These are phyloP conservation scores for Atta cephalotes DNA, from an alignment of 1,140 invertebrate genomes.

Conservation along the genomic window DNA sequence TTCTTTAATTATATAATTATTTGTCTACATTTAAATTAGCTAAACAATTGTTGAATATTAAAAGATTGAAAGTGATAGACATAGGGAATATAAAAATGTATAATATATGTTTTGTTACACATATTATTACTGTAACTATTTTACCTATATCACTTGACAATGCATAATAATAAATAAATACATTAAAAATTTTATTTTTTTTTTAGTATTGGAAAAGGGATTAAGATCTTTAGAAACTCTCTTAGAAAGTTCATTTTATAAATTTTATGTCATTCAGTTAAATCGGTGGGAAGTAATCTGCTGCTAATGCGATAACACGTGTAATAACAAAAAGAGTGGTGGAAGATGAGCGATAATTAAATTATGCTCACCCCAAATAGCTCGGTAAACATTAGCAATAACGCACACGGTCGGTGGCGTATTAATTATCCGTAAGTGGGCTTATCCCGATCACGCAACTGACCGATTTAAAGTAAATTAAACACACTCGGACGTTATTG, in stretches of 20 bases:
- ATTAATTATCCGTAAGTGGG: slow-evolving; percentile 44
- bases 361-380: slow-evolving; percentile 41
- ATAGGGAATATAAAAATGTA: not conserved
- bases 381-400: slow-evolving; percentile 49
- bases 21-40: too few species aligned
- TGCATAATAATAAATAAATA: not conserved
- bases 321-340: slow-evolving; percentile 38
- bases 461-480: slow-evolving; percentile 38
- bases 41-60: not conserved
- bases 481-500: slow-evolving; percentile 1
- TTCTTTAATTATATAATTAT: too few species aligned
- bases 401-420: not conserved
- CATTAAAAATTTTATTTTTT: not conserved
- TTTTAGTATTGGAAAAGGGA: not conserved
- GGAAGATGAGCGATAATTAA: slow-evolving; percentile 53
- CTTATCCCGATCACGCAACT: slow-evolving; percentile 28
- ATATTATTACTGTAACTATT: not conserved
- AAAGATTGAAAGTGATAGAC: not conserved
- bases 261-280: not conserved
- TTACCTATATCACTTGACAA: not conserved
- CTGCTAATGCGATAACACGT: slow-evolving; percentile 22
- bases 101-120: not conserved
- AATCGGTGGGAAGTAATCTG: slow-evolving; percentile 32
- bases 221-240: not conserved
- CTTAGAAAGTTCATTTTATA: not conserved